Evolutionary conservation across 1,140 invertebrate genomes (phyloP), one percentile per base, ranked within the genome.

Genomic region (Heterodera carotae): DNA sequence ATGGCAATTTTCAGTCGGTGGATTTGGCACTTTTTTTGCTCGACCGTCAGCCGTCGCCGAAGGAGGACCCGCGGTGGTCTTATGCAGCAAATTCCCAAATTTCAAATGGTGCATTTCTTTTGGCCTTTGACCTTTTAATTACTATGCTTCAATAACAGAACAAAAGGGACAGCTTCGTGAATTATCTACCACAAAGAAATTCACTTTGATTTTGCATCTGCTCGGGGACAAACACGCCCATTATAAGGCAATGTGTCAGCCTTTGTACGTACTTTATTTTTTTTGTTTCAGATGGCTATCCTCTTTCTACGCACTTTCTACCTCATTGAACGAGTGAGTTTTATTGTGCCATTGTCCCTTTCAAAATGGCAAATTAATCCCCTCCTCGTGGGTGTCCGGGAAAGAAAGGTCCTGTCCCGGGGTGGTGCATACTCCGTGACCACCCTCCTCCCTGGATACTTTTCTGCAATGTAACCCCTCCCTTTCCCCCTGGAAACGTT

Each of bases 241-340:
- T 25, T 76, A 76, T 25, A 74, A 74, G 62, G 62, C 33, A 56
- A 22, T 56, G 6, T 43, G 6, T 43, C 39, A 43, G 6, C 12
- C 39, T 12, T 12, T 43, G 6, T 12, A 6, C 39, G 5, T 2
- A 29, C 22, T 66, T 34, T 34, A 29, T 2, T 12, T 15, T 29
- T 66, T 34, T 22, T 15, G 15, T 25, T 27, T 66, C 22, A 64
- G 25, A 76, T 76, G 75, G 36, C 66, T 31, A 48, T 76, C 27
- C 75, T 76, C 7, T 76, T 76, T 25, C n/a, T 76, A 27, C 70
- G 75, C 34, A 70, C 70, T 39, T 76, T 60, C 66, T 56, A 75
- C 27, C 64, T 76, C 27, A 33, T 76, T 27, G 75, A 76, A 48
- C 18, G 48, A 72, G 75, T 76, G 29, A 76, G 36, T 43, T 48